Base-by-base conservation (phyloP, 2,888 invertebrate species). In the Machimus atricapillus region DNA sequence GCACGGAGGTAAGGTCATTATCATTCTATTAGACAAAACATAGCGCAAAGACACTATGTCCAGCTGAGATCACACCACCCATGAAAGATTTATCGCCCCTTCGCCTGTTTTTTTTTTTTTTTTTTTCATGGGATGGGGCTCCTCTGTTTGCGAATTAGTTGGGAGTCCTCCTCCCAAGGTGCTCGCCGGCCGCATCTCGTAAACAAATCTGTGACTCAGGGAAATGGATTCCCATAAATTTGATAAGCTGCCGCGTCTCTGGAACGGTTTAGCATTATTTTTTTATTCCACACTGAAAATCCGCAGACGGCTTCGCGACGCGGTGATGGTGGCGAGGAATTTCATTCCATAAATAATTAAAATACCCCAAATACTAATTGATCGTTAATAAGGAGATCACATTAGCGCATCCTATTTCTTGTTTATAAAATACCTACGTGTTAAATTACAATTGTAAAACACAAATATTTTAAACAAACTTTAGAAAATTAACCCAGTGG, bases 21-120 rank as follows among this genome's bases (percentile, higher is more conserved):
- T 81, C 81, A 66, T 66, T 58, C 58, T 66, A 82, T 82, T 82
- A 82, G 82, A 82, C 82, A 82, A 58, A 82, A 82, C 56, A 82
- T 58, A 82, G 31, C 58, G 19, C 82, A 19, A 58, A 66, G 82
- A 58, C 82, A 82, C 58, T 66, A 66, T 82, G 82, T 82, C 82
- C 82, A 82, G 82, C 82, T 82, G 82, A 58, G 58, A 82, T 58
- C 58, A 82, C 58, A 34, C 82, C 82, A 82, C 58, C 82, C 82
- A 66, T 82, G 82, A 82, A 82, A 82, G 82, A 82, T 82, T 82
- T 82, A 82, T 82, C 2, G 66, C n/a, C 19, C n/a, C 19, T 37
- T 52, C 58, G 58, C 37, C 37, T 1, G 31, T 31, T 82, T 58
- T 82, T 37, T 27, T 82, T 31, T 5, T n/a, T n/a, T n/a, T n/a